Evolutionary conservation across 2,888 invertebrate species (phyloP), one percentile per base, ranked within the genome.

Genomic region (Tryphoninae sp.): DNA sequence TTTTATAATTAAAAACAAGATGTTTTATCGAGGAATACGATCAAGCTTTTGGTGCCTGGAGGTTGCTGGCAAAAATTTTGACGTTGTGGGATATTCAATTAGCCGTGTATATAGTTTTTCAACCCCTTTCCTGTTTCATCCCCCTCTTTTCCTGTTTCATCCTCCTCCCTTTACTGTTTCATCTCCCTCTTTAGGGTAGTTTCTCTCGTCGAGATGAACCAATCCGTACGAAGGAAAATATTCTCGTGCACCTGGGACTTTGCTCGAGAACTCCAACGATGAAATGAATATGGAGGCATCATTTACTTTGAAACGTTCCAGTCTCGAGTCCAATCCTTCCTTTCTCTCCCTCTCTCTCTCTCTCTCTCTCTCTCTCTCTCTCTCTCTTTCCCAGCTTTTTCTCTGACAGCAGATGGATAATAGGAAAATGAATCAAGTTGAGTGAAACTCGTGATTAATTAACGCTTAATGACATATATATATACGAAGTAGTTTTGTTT

Each of bases 271-370:
- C 67, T 65, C 61, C 49, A 69, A 51, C 23, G 45, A 62, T 67
- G 65, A 78, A 78, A 81, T 81, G 59, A 78, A 81, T 81, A 81
- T 61, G 81, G 26, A 78, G 79, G 75, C 82, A 76, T 79, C 62
- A 42, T 42, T 78, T 71, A 78, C 73, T 68, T 80, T 33, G 65
- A 49, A 55, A 55, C 55, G 22, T 19, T 23, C 13, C 8, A 8
- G 23, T 23, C 33, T 51, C n/a, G 51, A 49, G 33, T 58, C 19
- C 19, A 6, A 33, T 40, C 59, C 53, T 51, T 59, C 55, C 62
- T 26, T n/a, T 58, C 49, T 69, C 23, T 22, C 49, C 13, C 67
- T 49, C 49, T 55, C 45, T 7, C 51, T 42, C 13, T n/a, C 58
- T 65, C 49, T 19, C 19, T 19, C 19, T 19, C 49, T 55, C 45